These are phyloP conservation scores for Drosophila auraria DNA, from an alignment of 1,140 invertebrate genomes.

Conservation along the genomic window DNA sequence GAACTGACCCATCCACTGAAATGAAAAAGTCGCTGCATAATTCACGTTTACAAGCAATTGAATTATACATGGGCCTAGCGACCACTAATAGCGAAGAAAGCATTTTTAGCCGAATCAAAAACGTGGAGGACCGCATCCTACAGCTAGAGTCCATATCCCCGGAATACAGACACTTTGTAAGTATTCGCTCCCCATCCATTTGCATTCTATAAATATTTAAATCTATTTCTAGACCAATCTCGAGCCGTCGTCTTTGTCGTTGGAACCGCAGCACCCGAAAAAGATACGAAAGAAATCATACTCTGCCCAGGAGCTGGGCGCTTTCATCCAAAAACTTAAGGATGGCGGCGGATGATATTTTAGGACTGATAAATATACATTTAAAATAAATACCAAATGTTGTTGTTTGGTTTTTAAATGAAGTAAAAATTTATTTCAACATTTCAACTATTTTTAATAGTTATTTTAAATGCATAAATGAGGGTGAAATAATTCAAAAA, in stretches of 20 bases:
- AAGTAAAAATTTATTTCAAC: constrained; percentile 63
- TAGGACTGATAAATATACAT: constrained; percentile 2
- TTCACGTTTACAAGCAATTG: constrained; percentile 53
- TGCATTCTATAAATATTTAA: not conserved
- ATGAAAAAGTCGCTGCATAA: constrained; percentile 18
- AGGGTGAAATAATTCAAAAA: constrained; percentile 60
- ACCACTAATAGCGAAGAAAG: constrained; percentile 86
- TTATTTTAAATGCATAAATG: constrained; percentile 61
- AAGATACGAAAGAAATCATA: constrained; percentile 40
- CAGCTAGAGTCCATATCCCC: constrained; percentile 89
- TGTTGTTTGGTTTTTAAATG: constrained; percentile 44
- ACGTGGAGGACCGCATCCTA: constrained; percentile 88
- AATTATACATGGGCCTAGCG: constrained; percentile 49
- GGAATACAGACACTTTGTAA: constrained; percentile 89
- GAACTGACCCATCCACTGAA: constrained; percentile 13
- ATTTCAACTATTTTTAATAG: constrained; percentile 75
- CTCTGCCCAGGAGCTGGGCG: constrained; percentile 22
- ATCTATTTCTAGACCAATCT: constrained; percentile 45
- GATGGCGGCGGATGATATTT: constrained; percentile 3
- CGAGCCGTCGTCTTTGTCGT: constrained; percentile 1
- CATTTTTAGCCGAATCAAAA: constrained; percentile 88
- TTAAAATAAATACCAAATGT: constrained; percentile 18
- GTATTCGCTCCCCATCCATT: not conserved
- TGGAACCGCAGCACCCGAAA: constrained; percentile 12
- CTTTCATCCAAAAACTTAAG: constrained; percentile 26